A percentile compares a stretch with the other conserved stretches of the same genome.
phyloP scores from a whole-genome alignment of 2,888 invertebrate genomes.

The Ernsta delagoae region DNA sequence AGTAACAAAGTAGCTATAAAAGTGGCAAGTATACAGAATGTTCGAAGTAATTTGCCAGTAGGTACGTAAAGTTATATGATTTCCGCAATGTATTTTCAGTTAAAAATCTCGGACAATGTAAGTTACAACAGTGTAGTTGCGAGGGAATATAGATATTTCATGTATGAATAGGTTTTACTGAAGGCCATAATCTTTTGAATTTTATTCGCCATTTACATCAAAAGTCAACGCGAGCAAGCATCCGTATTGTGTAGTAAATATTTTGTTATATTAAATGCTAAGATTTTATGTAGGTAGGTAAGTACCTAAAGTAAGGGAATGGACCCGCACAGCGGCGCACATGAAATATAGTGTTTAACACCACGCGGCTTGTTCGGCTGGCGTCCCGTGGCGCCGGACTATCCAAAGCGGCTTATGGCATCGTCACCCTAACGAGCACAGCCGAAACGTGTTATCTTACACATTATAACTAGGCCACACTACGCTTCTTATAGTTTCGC shows the following conservation, averaged over 20 bases:
- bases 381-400: conserved; percentile 59
- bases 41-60: conserved; percentile 3
- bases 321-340: conserved; percentile 65
- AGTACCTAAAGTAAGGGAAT: conserved; percentile 50
- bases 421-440: conserved; percentile 44
- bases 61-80: too few species aligned
- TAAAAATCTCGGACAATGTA: background rate
- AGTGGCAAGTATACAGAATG: background rate
- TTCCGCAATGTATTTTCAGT: background rate
- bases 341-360: conserved; percentile 82
- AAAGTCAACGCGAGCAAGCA: conserved; percentile 3
- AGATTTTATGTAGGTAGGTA: conserved; percentile 56
- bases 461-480: background rate
- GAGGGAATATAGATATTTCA: background rate
- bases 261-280: conserved; percentile 59
- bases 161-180: background rate
- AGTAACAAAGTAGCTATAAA: conserved; percentile 10
- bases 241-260: conserved; percentile 46
- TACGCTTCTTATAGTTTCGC: background rate
- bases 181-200: conserved; percentile 10
- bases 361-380: conserved; percentile 68
- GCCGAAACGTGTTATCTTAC: background rate
- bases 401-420: conserved; percentile 42
- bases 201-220: conserved; percentile 17
- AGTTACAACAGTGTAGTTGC: background rate